These are phyloP conservation scores for Hippoglossus hippoglossus DNA, from an alignment of 2,797 vertebrate genomes.

Conservation along the genomic window DNA sequence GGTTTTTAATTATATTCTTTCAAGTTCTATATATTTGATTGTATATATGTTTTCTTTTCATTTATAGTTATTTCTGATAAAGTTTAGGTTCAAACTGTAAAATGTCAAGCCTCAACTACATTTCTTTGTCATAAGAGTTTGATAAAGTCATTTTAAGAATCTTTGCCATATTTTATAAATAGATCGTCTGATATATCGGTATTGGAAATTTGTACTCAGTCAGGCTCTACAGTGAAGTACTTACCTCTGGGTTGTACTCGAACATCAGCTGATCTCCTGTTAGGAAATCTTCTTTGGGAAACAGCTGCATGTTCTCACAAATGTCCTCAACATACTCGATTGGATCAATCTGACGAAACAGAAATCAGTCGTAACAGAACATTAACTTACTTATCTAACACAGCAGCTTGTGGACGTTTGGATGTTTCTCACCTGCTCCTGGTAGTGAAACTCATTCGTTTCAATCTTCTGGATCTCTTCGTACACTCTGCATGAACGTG, in stretches of 20 bases:
- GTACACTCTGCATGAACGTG: constrained; percentile 86
- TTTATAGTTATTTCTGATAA: no score
- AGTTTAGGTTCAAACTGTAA: no score
- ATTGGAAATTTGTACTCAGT: no score
- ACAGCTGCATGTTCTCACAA: constrained; percentile 97
- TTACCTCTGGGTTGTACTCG: constrained; percentile 91
- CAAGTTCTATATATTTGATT: no score
- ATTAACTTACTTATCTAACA: background rate
- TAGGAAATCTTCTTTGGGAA: constrained; percentile 92
- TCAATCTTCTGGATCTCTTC: constrained; percentile 98
- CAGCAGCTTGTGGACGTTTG: background rate
- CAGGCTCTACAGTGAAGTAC: constrained; percentile 21
- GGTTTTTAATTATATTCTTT: no score
- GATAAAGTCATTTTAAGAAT: no score
- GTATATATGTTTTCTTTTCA: no score
- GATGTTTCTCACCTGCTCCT: constrained; percentile 90
- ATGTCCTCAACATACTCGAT: constrained; percentile 95
- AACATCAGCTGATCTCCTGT: constrained; percentile 97
- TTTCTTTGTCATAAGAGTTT: no score
- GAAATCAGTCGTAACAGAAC: background rate
- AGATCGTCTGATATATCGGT: no score
- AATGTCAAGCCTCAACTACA: no score
- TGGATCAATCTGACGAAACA: constrained; percentile 89
- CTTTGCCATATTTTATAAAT: no score
- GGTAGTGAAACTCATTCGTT: constrained; percentile 96